Evolutionary conservation across 2,797 vertebrate genomes (phyloP).

Genomic region (Chaetodon trifasciatus): DNA sequence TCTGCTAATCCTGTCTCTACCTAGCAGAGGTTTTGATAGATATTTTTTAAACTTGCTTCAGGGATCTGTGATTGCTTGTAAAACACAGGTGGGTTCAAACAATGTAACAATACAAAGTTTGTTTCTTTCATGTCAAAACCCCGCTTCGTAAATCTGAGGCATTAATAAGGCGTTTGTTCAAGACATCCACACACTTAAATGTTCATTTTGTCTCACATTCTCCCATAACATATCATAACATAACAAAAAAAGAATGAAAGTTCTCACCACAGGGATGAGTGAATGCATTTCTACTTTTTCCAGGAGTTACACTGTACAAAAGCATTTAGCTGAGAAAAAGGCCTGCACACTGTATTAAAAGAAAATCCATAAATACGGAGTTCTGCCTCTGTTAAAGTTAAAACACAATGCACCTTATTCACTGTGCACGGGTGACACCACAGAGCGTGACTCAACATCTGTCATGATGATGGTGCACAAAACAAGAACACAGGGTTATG

Average conservation of each 20-base stretch:
- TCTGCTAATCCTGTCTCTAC: slow-evolving; percentile 45
- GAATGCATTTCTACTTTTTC: background rate
- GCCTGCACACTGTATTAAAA: background rate
- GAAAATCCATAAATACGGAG: background rate
- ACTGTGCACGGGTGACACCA: slow-evolving; percentile 3
- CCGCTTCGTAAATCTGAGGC: slow-evolving; percentile 33
- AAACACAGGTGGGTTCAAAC: slow-evolving; percentile 57
- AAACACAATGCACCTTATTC: slow-evolving; percentile 20
- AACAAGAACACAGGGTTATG: slow-evolving; percentile 24
- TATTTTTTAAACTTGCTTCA: slow-evolving; percentile 33
- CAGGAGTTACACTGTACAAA: background rate
- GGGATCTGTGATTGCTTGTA: slow-evolving; percentile 52
- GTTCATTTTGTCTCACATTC: slow-evolving; percentile 33
- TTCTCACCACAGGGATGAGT: slow-evolving; percentile 1
- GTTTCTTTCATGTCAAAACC: slow-evolving; percentile 45
- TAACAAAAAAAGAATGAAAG: background rate
- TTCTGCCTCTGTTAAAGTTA: background rate
- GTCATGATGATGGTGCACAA: slow-evolving; percentile 29
- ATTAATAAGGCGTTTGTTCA: slow-evolving; percentile 54
- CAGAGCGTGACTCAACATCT: slow-evolving; percentile 21
- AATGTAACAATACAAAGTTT: slow-evolving; percentile 31
- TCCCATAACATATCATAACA: background rate
- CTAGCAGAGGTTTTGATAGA: slow-evolving; percentile 42
- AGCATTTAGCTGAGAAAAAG: background rate
- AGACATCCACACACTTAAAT: slow-evolving; percentile 21